A percentile compares a stretch with the other conserved stretches of the same genome.
Evolutionary conservation across 2,797 vertebrate species (phyloP).

Genomic region (Xenops minutus): DNA sequence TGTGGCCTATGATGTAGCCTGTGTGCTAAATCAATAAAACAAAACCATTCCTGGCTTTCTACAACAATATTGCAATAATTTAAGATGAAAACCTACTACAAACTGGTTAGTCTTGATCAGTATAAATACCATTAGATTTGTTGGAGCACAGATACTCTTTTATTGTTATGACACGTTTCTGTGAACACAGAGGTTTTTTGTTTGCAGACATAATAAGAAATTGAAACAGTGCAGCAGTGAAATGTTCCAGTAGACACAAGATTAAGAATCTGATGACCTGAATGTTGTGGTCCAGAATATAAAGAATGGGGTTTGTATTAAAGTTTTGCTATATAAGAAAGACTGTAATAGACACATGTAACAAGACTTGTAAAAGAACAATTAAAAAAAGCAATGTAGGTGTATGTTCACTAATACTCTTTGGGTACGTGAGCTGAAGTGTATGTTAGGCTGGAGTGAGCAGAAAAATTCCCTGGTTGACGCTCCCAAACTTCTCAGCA

Average conservation of each 20-base stretch:
- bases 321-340: not conserved
- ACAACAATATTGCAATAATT: not conserved
- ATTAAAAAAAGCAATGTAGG: accelerated
- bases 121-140: not conserved
- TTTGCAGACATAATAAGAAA: not conserved
- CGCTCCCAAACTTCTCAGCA: not conserved
- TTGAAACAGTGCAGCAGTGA: not conserved
- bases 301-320: not conserved
- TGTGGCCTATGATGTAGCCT: not conserved
- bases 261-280: not conserved
- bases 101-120: not conserved
- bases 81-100: not conserved
- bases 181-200: not conserved
- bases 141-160: not conserved
- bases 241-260: not conserved
- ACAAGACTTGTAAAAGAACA: not conserved
- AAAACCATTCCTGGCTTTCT: not conserved
- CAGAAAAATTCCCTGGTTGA: not conserved
- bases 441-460: not conserved
- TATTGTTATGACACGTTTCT: slow-evolving; percentile 1
- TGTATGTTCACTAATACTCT: not conserved
- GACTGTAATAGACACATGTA: not conserved
- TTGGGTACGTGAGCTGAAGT: not conserved
- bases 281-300: not conserved
- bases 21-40: not conserved